A percentile compares a stretch with the other conserved stretches of the same genome.
phyloP scores from a whole-genome alignment of 2,888 invertebrate species.

The Syritta pipiens region DNA sequence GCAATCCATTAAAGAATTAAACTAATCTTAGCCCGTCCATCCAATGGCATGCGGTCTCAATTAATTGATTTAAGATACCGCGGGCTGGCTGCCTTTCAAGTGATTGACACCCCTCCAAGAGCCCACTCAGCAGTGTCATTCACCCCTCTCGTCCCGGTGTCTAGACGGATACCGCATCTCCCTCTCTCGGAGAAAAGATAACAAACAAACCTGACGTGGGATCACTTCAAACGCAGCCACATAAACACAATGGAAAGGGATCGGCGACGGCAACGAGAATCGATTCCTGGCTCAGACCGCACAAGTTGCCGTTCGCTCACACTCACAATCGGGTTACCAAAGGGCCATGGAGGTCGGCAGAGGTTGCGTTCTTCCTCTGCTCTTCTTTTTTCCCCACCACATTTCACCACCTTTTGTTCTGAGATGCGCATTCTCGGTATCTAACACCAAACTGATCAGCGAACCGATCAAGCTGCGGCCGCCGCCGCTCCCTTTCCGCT shows the following conservation, averaged over 20 bases:
- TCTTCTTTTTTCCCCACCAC: too few relatives aligned
- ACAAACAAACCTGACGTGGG: background rate
- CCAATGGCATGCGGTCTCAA: conserved; percentile 1
- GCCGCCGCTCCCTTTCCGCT: conserved; percentile 56
- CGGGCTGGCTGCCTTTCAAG: too few relatives aligned
- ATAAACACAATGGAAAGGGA: conserved; percentile 7
- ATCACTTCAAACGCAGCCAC: conserved; percentile 17
- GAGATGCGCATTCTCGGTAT: too few relatives aligned
- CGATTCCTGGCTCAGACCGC: too few relatives aligned
- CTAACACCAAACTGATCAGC: background rate
- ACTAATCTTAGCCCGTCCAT: conserved; percentile 15
- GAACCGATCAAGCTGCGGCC: too few relatives aligned
- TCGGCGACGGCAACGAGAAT: conserved; percentile 10
- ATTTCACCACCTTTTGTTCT: too few relatives aligned
- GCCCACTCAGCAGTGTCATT: conserved; percentile 7
- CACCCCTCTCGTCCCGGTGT: conserved; percentile 16
- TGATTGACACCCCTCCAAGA: conserved; percentile 9
- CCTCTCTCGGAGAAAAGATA: conserved; percentile 4
- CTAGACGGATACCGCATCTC: too few relatives aligned
- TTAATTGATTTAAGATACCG: conserved; percentile 16
- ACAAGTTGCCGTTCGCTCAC: conserved; percentile 39
- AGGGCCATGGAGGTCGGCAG: conserved; percentile 12
- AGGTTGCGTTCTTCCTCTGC: too few relatives aligned
- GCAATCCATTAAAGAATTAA: conserved; percentile 49
- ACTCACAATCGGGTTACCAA: too few relatives aligned